A percentile compares a stretch with the other conserved stretches of the same genome.
These are phyloP conservation scores for Campopleginae sp. DNA, from an alignment of 2,888 invertebrate species.

Conservation along the genomic window DNA sequence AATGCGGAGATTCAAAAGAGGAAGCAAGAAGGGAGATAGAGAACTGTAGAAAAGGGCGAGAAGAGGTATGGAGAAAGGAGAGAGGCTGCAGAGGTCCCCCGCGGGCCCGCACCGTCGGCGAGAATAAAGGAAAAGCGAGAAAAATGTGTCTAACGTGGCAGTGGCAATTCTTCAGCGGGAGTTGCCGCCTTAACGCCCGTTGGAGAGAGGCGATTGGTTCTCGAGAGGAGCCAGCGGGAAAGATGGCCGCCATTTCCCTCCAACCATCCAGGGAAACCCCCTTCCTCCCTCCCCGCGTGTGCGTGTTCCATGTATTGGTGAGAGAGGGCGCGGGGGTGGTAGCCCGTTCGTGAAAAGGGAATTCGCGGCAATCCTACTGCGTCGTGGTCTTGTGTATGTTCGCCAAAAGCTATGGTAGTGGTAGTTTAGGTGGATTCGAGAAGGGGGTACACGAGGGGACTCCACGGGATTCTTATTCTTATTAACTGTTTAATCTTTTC, in stretches of 20 bases:
- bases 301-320: conserved; percentile 64
- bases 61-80: conserved; percentile 59
- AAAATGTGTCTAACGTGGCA: conserved; percentile 84
- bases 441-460: conserved; percentile 67
- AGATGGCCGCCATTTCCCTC: conserved; percentile 85
- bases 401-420: conserved; percentile 32
- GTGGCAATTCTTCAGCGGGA: conserved; percentile 84
- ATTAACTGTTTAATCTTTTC: conserved; percentile 85
- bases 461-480: conserved; percentile 84
- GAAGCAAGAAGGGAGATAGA: conserved; percentile 40
- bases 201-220: conserved; percentile 83
- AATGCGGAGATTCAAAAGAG: conserved; percentile 51
- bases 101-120: conserved; percentile 78
- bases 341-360: conserved; percentile 77
- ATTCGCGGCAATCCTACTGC: conserved; percentile 74
- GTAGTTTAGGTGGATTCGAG: conserved; percentile 49
- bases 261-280: conserved; percentile 83
- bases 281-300: conserved; percentile 75
- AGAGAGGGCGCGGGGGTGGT: conserved; percentile 65
- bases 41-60: conserved; percentile 60
- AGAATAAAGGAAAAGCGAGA: conserved; percentile 84
- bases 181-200: conserved; percentile 84
- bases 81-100: conserved; percentile 69
- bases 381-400: conserved; percentile 48
- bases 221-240: conserved; percentile 83